Conservation (phyloP, 2,797 vertebrate genomes). For the Thunnus albacares region DNA sequence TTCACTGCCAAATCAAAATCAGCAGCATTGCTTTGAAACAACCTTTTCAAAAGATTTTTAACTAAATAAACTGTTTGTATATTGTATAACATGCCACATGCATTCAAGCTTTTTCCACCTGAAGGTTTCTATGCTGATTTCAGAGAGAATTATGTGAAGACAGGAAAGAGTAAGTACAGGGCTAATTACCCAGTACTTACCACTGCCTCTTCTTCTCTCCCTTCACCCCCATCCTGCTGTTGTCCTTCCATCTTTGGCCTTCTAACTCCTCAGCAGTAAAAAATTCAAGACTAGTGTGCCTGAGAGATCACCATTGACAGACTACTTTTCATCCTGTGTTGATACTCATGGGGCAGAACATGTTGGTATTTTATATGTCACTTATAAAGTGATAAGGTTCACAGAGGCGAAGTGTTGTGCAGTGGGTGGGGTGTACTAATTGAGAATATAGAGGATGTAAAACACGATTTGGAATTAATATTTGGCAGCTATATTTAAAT, state of each 20-base stretch:
- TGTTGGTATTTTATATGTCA: background rate
- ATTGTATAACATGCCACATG: background rate
- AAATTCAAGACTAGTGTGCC: constrained; percentile 77
- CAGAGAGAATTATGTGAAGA: constrained; percentile 41
- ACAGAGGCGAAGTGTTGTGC: background rate
- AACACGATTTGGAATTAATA: background rate
- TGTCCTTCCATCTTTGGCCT: constrained; percentile 64
- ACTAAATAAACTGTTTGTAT: background rate
- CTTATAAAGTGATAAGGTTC: constrained; percentile 5
- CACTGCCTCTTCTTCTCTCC: constrained; percentile 14
- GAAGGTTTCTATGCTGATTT: constrained; percentile 46
- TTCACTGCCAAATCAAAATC: constrained; percentile 16
- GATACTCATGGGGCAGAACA: constrained; percentile 23
- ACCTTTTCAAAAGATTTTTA: constrained; percentile 6
- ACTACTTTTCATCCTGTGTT: constrained; percentile 70
- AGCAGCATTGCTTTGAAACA: background rate
- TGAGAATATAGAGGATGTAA: background rate
- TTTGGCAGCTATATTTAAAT: background rate
- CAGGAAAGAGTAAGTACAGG: constrained; percentile 67
- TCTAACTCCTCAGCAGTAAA: constrained; percentile 68
- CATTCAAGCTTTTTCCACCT: constrained; percentile 13
- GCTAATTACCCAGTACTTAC: constrained; percentile 63
- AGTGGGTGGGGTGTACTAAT: background rate
- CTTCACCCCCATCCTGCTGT: constrained; percentile 30
- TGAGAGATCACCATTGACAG: constrained; percentile 73